phyloP scores from a whole-genome alignment of 2,888 invertebrate species.

The Xestia sexstrigata region DNA sequence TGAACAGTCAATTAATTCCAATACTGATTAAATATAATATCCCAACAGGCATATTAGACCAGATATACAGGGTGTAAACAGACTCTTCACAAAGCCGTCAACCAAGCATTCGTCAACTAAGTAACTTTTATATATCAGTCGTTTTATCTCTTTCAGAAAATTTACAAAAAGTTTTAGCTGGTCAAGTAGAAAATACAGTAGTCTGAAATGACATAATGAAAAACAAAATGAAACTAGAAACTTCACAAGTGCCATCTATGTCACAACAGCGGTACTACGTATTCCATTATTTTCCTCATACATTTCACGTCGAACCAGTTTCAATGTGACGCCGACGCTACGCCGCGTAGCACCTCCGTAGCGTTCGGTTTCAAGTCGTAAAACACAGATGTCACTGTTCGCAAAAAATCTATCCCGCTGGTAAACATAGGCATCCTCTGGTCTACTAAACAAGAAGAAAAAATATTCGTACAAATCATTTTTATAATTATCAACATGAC shows the following conservation, averaged over 20 bases:
- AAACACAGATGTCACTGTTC: slow-evolving; percentile 43
- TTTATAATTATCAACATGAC: not conserved
- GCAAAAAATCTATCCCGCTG: not conserved
- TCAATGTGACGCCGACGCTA: not conserved
- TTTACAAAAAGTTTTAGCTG: not conserved
- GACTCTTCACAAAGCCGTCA: no score
- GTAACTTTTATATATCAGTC: not conserved
- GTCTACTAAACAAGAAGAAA: not conserved
- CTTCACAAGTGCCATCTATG: slow-evolving; percentile 34
- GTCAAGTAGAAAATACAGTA: not conserved
- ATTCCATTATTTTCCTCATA: not conserved
- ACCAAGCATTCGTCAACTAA: no score
- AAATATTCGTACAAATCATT: not conserved
- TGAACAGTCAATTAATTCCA: not conserved
- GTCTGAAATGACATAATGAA: not conserved
- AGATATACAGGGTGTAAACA: no score
- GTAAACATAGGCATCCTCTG: not conserved
- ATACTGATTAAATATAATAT: not conserved
- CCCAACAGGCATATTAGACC: no score
- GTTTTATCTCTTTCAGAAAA: not conserved
- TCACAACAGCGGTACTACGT: not conserved
- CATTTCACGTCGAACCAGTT: not conserved
- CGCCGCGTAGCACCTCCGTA: slow-evolving; percentile 24
- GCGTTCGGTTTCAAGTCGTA: slow-evolving; percentile 7
- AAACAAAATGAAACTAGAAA: not conserved